Evolutionary conservation across 2,797 vertebrate species (phyloP).

Genomic region (Kryptopterus vitreolus): DNA sequence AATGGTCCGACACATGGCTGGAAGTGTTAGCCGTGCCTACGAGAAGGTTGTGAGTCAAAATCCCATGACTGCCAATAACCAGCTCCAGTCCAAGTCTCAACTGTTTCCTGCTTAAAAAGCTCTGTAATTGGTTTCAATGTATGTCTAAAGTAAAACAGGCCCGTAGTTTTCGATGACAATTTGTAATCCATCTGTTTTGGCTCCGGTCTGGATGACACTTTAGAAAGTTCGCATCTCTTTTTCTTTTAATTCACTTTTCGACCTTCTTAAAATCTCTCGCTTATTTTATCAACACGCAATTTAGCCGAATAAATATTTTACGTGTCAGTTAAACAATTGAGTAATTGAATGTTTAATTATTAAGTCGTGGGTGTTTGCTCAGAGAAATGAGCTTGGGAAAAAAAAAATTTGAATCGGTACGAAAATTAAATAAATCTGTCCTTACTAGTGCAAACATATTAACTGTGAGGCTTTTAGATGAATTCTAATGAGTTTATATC

Average conservation of each 20-base stretch:
- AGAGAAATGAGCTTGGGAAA: constrained; percentile 69
- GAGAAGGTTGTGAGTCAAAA: not conserved
- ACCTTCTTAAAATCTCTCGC: not conserved
- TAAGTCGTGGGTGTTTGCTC: constrained; percentile 69
- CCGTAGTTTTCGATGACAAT: not conserved
- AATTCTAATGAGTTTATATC: constrained; percentile 9
- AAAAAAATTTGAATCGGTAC: not conserved
- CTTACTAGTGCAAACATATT: not conserved
- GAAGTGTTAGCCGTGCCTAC: not conserved
- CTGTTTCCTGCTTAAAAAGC: not conserved
- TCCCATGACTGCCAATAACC: not conserved
- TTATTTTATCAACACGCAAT: constrained; percentile 57
- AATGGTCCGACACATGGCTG: not conserved
- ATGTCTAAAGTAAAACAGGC: too few relatives aligned
- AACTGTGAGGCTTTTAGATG: not conserved
- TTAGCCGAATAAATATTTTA: constrained; percentile 66
- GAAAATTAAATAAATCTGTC: constrained; percentile 20
- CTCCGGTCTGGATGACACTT: not conserved
- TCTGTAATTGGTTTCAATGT: not conserved
- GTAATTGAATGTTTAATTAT: constrained; percentile 77
- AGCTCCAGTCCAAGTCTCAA: not conserved
- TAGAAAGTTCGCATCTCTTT: not conserved
- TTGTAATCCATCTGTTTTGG: not conserved
- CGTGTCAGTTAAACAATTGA: constrained; percentile 70
- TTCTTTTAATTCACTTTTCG: not conserved